Evolutionary conservation across 2,888 invertebrate species (phyloP).

Genomic region (Polydesmus complanatus): DNA sequence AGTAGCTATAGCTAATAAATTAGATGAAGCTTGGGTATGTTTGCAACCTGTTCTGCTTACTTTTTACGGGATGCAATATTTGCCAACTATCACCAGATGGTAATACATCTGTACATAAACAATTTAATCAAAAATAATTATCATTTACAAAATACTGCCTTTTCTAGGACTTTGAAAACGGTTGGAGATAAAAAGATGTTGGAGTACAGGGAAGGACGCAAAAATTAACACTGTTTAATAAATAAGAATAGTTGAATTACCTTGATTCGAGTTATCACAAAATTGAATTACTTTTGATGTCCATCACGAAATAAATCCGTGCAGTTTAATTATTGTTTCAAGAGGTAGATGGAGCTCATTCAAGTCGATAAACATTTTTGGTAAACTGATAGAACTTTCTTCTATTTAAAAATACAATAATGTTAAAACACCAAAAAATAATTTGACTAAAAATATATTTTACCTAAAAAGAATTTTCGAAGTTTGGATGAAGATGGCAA

Average conservation of each 20-base stretch:
- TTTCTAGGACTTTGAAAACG: slow-evolving; percentile 10
- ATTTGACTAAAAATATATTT: no score
- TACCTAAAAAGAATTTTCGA: background rate
- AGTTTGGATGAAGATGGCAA: background rate
- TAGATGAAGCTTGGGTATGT: slow-evolving; percentile 55
- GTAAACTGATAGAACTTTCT: no score
- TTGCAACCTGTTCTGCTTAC: slow-evolving; percentile 46
- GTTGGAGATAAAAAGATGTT: background rate
- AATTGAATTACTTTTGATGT: no score
- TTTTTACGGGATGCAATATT: slow-evolving; percentile 45
- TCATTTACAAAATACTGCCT: background rate
- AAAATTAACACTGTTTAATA: background rate
- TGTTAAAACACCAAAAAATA: no score
- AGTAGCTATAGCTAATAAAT: slow-evolving; percentile 38
- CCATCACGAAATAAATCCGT: no score
- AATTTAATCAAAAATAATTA: background rate
- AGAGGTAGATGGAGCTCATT: no score
- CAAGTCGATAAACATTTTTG: no score
- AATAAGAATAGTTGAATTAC: background rate
- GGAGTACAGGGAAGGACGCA: background rate
- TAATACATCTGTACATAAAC: slow-evolving; percentile 24
- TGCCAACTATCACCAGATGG: slow-evolving; percentile 34
- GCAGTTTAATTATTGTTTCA: no score
- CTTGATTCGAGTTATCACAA: background rate
- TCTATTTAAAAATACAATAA: no score